Percentiles rank a stretch among this genome's conserved stretches.
Conservation (phyloP, 2,113 vertebrate species). For the Benitochromis conjunctus region DNA sequence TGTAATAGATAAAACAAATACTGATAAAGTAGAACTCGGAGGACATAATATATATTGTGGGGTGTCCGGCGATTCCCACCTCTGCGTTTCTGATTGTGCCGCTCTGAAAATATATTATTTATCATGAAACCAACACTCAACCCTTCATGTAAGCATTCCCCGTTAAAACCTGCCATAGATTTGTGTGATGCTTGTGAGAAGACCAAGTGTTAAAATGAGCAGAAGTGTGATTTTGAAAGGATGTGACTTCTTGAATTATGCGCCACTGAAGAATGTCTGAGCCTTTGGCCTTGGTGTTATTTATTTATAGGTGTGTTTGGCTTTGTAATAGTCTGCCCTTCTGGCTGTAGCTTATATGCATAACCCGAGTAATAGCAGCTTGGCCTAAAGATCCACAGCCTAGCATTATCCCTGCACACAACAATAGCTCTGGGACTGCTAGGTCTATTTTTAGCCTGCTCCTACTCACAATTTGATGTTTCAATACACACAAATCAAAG, state of each 20-base stretch:
- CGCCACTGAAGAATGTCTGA: background rate
- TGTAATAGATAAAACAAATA: background rate
- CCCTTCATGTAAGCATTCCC: background rate
- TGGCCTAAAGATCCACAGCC: conserved; percentile 31
- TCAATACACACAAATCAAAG: conserved; percentile 62
- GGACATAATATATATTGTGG: background rate
- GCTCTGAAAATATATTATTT: background rate
- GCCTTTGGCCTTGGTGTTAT: background rate
- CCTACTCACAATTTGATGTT: conserved; percentile 63
- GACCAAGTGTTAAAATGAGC: background rate
- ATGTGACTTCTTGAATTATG: background rate
- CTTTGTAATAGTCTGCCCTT: conserved; percentile 12
- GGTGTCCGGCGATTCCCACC: background rate
- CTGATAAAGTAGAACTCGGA: background rate
- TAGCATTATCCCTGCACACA: conserved; percentile 50
- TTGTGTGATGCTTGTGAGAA: background rate
- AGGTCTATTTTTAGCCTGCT: conserved; percentile 48
- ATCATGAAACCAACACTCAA: background rate
- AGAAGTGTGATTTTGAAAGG: background rate
- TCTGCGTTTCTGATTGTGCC: background rate
- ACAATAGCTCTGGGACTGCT: conserved; percentile 50
- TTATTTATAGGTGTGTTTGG: conserved; percentile 26
- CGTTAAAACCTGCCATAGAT: background rate
- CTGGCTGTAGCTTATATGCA: conserved; percentile 18
- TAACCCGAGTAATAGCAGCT: conserved; percentile 46